Conservation (phyloP, 2,888 invertebrate species). For the Sphecodes monilicornis region DNA sequence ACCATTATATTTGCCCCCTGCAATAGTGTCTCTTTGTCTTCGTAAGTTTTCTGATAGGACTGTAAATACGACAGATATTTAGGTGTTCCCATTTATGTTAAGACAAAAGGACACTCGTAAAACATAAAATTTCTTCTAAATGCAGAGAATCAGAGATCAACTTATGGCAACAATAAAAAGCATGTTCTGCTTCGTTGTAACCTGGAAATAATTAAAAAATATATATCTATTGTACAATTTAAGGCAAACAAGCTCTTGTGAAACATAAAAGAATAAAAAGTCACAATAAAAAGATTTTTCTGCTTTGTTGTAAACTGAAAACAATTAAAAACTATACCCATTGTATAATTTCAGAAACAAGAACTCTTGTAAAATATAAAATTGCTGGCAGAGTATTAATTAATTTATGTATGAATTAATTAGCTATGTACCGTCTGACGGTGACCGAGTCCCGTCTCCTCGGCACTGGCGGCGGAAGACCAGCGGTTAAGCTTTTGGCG, state of each 20-base stretch:
- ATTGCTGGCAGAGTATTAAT: neutral
- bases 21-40: too few species aligned
- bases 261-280: too few species aligned
- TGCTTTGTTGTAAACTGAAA: constrained; percentile 94
- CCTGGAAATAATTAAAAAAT: constrained; percentile 86
- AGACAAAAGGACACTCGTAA: too few species aligned
- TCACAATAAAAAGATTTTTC: constrained; percentile 96
- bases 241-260: too few species aligned
- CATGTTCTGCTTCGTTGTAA: constrained; percentile 94
- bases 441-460: constrained; percentile 80
- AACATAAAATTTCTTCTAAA: too few species aligned
- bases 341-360: neutral
- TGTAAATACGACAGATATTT: too few species aligned
- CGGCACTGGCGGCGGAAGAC: constrained; percentile 82
- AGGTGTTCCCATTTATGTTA: too few species aligned
- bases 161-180: constrained; percentile 97
- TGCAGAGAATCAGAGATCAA: too few species aligned
- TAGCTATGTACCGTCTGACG: constrained; percentile 72
- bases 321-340: constrained; percentile 65
- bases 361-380: too few species aligned
- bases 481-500: constrained; percentile 75
- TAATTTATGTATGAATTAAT: neutral
- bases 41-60: too few species aligned
- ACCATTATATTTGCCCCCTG: too few species aligned
- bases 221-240: neutral